Percentiles rank a stretch among this genome's conserved stretches.
phyloP scores from a whole-genome alignment of 2,888 invertebrate species.

The Cataglyphis livida region DNA sequence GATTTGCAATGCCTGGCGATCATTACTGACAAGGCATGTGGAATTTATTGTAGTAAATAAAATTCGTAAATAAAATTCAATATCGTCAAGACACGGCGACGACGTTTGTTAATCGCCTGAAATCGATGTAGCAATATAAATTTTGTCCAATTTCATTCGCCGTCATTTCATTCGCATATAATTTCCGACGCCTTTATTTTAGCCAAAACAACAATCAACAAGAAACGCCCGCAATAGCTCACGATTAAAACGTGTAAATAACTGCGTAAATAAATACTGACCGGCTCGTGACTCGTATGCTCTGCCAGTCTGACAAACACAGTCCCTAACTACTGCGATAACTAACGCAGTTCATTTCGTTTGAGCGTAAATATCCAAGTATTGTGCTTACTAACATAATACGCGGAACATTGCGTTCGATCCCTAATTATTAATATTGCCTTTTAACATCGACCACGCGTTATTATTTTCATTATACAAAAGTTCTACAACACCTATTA shows the following conservation, averaged over 20 bases:
- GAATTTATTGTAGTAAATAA: conserved; percentile 59
- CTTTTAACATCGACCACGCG: conserved; percentile 1
- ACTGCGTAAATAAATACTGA: conserved; percentile 51
- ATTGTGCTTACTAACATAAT: conserved; percentile 25
- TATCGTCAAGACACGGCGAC: conserved; percentile 58
- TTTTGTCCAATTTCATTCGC: conserved; percentile 55
- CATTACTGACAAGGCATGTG: conserved; percentile 61
- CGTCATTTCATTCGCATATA: conserved; percentile 27
- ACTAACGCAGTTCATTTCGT: conserved; percentile 35
- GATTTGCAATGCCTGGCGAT: conserved; percentile 64
- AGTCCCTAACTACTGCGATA: conserved; percentile 31
- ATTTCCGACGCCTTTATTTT: conserved; percentile 36
- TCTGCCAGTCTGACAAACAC: conserved; percentile 26
- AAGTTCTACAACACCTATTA: neutral
- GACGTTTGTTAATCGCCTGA: conserved; percentile 23
- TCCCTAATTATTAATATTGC: conserved; percentile 30
- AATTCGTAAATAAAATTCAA: conserved; percentile 68
- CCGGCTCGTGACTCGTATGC: conserved; percentile 14
- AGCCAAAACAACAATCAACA: conserved; percentile 26
- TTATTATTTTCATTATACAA: conserved; percentile 5
- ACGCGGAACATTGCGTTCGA: neutral
- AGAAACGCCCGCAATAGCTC: conserved; percentile 22
- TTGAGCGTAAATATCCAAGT: conserved; percentile 38
- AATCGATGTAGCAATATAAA: conserved; percentile 59
- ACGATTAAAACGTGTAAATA: conserved; percentile 42